phyloP scores from a whole-genome alignment of 2,113 vertebrate species.

The Polypterus bichir region DNA sequence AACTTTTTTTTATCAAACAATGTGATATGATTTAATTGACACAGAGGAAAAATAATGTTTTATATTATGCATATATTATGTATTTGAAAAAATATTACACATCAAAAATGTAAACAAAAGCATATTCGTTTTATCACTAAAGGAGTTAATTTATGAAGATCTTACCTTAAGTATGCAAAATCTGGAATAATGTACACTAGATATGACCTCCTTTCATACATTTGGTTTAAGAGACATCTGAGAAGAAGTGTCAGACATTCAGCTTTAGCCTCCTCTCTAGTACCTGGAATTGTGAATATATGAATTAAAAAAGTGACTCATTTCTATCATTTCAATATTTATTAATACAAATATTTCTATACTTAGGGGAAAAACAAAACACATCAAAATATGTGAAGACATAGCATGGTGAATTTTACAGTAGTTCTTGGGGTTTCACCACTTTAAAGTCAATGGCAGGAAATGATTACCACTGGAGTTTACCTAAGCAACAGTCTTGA shows the following conservation, averaged over 20 bases:
- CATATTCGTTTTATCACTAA: too few species aligned
- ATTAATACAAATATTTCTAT: background rate
- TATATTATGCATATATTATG: too few species aligned
- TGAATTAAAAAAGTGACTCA: slow-evolving; percentile 2
- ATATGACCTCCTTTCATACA: too few species aligned
- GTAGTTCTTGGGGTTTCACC: slow-evolving; percentile 28
- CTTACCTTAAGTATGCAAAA: background rate
- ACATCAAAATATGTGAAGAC: slow-evolving; percentile 2
- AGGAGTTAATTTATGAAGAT: background rate
- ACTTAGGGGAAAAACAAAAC: slow-evolving; percentile 20
- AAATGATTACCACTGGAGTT: slow-evolving; percentile 28
- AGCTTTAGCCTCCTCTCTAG: slow-evolving; percentile 1
- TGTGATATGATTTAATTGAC: too few species aligned
- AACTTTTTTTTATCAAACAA: too few species aligned
- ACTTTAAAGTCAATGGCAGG: slow-evolving; percentile 25
- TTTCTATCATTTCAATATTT: slow-evolving; percentile 1
- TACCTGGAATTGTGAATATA: slow-evolving; percentile 3
- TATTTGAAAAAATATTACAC: too few species aligned
- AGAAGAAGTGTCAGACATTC: background rate
- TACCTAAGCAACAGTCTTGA: slow-evolving; percentile 27
- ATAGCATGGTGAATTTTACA: slow-evolving; percentile 22
- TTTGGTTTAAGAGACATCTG: background rate
- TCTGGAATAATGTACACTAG: too few species aligned
- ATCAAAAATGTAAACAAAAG: too few species aligned
- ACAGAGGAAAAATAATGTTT: too few species aligned